These are phyloP conservation scores for Thereva unica DNA, from an alignment of 2,888 invertebrate genomes.

Conservation along the genomic window DNA sequence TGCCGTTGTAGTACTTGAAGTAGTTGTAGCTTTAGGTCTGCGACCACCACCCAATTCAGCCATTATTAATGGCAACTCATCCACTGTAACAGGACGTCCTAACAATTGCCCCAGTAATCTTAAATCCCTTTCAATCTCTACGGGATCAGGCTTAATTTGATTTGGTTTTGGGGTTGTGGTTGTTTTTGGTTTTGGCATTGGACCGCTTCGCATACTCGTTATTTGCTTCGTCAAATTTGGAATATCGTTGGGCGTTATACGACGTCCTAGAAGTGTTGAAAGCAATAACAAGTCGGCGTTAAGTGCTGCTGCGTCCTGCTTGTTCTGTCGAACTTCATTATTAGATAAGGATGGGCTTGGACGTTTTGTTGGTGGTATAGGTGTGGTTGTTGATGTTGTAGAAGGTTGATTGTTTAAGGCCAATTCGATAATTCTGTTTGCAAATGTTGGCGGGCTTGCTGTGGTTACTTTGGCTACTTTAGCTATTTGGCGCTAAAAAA, in stretches of 20 bases:
- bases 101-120: slow-evolving; percentile 44
- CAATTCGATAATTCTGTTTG: slow-evolving; percentile 62
- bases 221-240: slow-evolving; percentile 45
- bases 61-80: slow-evolving; percentile 46
- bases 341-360: slow-evolving; percentile 49
- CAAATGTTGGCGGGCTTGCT: slow-evolving; percentile 52
- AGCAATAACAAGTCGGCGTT: slow-evolving; percentile 48
- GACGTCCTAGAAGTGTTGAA: slow-evolving; percentile 47
- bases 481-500: slow-evolving; percentile 49
- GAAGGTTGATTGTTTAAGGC: slow-evolving; percentile 58
- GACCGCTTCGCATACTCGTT: slow-evolving; percentile 45
- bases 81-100: slow-evolving; percentile 42
- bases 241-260: slow-evolving; percentile 46
- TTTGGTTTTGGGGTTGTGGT: slow-evolving; percentile 51
- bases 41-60: slow-evolving; percentile 47
- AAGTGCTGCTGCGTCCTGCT: slow-evolving; percentile 46
- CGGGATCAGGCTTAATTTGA: slow-evolving; percentile 46
- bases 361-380: slow-evolving; percentile 30
- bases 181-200: slow-evolving; percentile 53
- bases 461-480: slow-evolving; percentile 43
- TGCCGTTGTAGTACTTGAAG: slow-evolving; percentile 39
- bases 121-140: slow-evolving; percentile 44
- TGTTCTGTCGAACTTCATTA: slow-evolving; percentile 43
- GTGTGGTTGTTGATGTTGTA: slow-evolving; percentile 42
- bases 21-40: slow-evolving; percentile 39